Base-by-base conservation (phyloP, 2,888 invertebrate genomes). In the Exocentrus adspersus region DNA sequence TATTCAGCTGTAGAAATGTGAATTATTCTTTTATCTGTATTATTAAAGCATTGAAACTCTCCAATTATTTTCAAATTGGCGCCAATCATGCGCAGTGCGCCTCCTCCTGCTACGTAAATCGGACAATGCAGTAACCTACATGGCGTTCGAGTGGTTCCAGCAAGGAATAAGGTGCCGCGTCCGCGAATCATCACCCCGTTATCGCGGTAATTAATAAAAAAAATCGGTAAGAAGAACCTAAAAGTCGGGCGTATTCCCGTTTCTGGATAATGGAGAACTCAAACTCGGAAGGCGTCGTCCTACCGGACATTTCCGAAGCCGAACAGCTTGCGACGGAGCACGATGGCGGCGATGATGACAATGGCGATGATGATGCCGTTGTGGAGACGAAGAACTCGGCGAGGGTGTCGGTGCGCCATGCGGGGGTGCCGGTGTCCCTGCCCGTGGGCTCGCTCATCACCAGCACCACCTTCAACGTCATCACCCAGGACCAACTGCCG, bases 381-480 rank as follows among this genome's bases (percentile, higher is more conserved):
- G 75, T 80, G 62, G 76, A 78, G 50, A 80, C 80, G 70, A 76
- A 71, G 50, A 76, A 78, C 63, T 73, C 79, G 37, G 65, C 77
- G 30, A 80, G 80, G 12, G 80, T 82, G 69, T 79, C 82, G 7
- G 82, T 82, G 3, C 74, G 83, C 62, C 82, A 83, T 81, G 78
- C 76, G 2, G 80, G 85, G 21, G 87, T 87, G 28, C 87, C 87
- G 43, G 91, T 91, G 59, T 88, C 90, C 20, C 81, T 93, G 76
- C 92, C 92, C 21, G 92, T 93, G 68, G 92, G 92, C 54, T 92
- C 92, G 17, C 88, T 94, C 78, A 91, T 94, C 79, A 87, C 92
- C 57, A 90, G 92, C 69, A 90, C n/a, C n/a, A n/a, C 93, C 43
- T 93, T 92, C 83, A 94, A 93, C 85, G 93, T 93, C 78, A 93